Evolutionary conservation across 2,797 vertebrate species (phyloP), one percentile per base, ranked within the genome.

Genomic region (Salmo trutta): DNA sequence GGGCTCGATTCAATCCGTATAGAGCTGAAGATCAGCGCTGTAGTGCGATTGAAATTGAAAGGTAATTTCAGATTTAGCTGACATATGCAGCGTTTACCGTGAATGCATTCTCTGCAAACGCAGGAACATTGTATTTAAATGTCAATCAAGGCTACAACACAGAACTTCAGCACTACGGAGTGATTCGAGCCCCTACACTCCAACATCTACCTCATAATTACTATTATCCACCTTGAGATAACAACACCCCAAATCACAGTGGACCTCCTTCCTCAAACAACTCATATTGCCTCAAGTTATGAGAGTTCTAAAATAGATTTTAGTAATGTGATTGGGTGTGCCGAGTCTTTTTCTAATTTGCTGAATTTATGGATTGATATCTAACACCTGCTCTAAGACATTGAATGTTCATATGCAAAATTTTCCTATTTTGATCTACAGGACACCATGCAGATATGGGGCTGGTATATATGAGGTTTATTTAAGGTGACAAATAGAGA

Each of bases 241-340:
- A 36, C 8, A n/a, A 41, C 7, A 12, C 69, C 51, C 82, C 6
- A 78, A 75, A 83, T 88, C 82, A 84, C 52, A 71, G 56, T 76
- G 62, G 80, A 74, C 16, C 51, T 81, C 10, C 41, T 14, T 83
- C 51, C 53, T 29, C 29, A 79, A 75, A 73, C 52, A 59, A 47
- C 41, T 47, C 54, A 56, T 24, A 16, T 54, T 62, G 29, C 74
- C 72, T 56, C 12, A 17, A 59, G 24, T 27, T 16, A 64, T 33
- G 52, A 29, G 64, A 67, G 76, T 52, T 59, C 31, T 77, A 33
- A 51, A 47, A 41, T 41, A 10, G 56, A 59, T 59, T 56, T 59
- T 6, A 59, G n/a, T 47, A 59, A 59, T 59, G 19, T 59, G 16
- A 59, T 59, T 19, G 17, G 17, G 17, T 47, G 41, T 47, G 10